phyloP scores from a whole-genome alignment of 2,113 vertebrate species.

The Calidris pugnax region DNA sequence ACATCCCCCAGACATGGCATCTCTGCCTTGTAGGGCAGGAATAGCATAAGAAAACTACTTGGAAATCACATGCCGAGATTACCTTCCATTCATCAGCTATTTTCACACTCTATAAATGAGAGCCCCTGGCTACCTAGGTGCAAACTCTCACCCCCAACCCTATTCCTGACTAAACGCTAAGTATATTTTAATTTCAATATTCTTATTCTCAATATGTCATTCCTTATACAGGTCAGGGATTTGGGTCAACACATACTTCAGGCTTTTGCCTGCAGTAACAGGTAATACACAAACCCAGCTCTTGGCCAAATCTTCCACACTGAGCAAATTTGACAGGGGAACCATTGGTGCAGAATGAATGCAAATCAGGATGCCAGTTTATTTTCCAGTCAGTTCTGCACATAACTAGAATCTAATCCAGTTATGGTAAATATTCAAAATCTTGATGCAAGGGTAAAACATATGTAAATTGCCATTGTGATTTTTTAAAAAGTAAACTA shows the following conservation, averaged over 20 bases:
- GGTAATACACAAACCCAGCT: conserved; percentile 32
- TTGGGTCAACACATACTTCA: neutral
- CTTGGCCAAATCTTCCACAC: neutral
- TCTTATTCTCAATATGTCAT: neutral
- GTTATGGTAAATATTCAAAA: conserved; percentile 35
- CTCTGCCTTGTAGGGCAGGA: neutral
- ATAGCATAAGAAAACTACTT: neutral
- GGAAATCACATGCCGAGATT: neutral
- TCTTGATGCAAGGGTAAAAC: neutral
- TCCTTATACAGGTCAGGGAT: neutral
- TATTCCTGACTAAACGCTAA: neutral
- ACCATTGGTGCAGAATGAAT: conserved; percentile 37
- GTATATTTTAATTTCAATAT: neutral
- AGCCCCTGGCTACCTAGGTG: neutral
- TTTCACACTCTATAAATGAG: neutral
- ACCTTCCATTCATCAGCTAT: neutral
- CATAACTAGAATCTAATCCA: conserved; percentile 40
- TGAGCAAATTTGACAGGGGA: conserved; percentile 29
- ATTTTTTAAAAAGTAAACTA: neutral
- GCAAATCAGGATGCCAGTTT: conserved; percentile 27
- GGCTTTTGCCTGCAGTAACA: conserved; percentile 29
- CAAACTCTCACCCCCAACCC: neutral
- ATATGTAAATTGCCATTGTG: conserved; percentile 20
- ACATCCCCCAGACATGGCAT: accelerated
- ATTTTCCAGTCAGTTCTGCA: conserved; percentile 36